Base-by-base conservation (phyloP, 2,888 invertebrate genomes). In the Hyalella azteca region DNA sequence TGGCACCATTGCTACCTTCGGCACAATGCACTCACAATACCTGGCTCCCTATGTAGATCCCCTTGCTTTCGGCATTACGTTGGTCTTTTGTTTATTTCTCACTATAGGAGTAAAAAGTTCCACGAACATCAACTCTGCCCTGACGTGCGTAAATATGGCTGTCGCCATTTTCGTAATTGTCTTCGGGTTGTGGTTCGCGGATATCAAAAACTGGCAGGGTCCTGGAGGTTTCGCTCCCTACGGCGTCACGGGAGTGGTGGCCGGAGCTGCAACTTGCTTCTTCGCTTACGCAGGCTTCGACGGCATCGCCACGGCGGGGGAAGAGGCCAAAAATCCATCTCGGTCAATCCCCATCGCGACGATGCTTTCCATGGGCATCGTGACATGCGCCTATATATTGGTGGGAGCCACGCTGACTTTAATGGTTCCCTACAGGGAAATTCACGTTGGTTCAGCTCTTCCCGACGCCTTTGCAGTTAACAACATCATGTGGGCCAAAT, bases 201-300 rank as follows among this genome's bases (percentile, higher is more conserved):
- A 96, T 86, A 88, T 92, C 15, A 89, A 89, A 5, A 96, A 96
- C 86, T 97, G 96, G 97, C 92, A 92, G 0, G 90, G 89, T 73
- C 89, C 91, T 41, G 92, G 92, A 0, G 94, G 94, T 0, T 94
- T 95, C 86, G 89, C 94, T 86, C 95, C 95, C 0, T 93, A 89
- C 85, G 94, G 94, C 2, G 90, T 93, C 81, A 90, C 91, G 22
- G 95, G 95, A 0, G 93, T 95, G 5, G 88, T 95, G 82, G 91
- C 93, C 84, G 85, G 95, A 1, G 95, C 96, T 0, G 95, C 96
- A 0, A 94, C 95, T 0, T 95, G 96, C 87, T 95, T 96, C 87
- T 96, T 95, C 87, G 95, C 95, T 0, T 97, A 95, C 86, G 94
- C 96, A 7, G 95, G 96, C 0, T 95, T 96, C 86, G 96, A 97